phyloP scores from a whole-genome alignment of 2,113 vertebrate species.

The Bungarus multicinctus region DNA sequence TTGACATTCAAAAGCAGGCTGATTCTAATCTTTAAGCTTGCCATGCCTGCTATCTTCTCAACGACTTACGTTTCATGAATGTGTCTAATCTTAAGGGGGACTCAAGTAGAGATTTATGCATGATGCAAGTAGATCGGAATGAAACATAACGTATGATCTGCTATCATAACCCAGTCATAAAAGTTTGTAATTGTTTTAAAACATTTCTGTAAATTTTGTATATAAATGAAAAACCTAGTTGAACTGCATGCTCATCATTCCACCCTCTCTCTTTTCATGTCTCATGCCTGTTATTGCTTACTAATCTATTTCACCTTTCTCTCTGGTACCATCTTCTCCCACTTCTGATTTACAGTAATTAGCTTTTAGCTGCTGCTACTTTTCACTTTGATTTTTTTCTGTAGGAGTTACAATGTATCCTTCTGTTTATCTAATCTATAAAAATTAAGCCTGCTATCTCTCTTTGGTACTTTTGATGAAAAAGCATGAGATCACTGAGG shows the following conservation, averaged over 20 bases:
- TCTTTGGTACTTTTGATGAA: conserved; percentile 65
- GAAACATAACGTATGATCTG: background rate
- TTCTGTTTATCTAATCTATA: conserved; percentile 66
- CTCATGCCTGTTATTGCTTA: conserved; percentile 52
- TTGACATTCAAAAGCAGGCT: background rate
- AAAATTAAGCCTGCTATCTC: conserved; percentile 58
- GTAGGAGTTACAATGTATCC: conserved; percentile 55
- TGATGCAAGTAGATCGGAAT: background rate
- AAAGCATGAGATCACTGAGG: conserved; percentile 65
- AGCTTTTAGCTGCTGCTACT: conserved; percentile 47
- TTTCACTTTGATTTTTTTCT: conserved; percentile 40
- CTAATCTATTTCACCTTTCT: conserved; percentile 51
- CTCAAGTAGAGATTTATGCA: background rate
- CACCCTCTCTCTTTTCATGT: conserved; percentile 22
- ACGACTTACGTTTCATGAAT: background rate
- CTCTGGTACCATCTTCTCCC: conserved; percentile 54
- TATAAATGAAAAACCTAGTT: conserved; percentile 39
- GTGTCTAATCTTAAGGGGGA: background rate
- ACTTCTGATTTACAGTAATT: conserved; percentile 47
- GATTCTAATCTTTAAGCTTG: background rate
- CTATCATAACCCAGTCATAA: background rate
- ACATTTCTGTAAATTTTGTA: background rate
- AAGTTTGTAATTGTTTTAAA: fast-evolving
- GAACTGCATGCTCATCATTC: conserved; percentile 30
- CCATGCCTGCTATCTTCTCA: background rate